A percentile compares a stretch with the other conserved stretches of the same genome.
Evolutionary conservation across 2,113 vertebrate species (phyloP).

Genomic region (Mixornis gularis): DNA sequence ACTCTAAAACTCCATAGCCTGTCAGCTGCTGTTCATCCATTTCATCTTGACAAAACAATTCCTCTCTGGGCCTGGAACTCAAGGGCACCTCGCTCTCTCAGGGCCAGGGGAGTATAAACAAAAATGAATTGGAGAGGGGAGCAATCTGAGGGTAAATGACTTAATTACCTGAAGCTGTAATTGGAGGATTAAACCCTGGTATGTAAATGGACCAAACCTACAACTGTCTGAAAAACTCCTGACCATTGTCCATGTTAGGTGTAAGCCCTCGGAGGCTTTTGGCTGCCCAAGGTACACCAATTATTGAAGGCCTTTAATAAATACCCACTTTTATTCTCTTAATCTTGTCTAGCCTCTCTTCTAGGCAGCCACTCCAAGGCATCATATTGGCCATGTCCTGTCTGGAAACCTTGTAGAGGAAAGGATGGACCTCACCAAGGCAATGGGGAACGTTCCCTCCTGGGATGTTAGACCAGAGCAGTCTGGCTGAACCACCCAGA

Average conservation of each 20-base stretch:
- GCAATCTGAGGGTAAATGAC: neutral
- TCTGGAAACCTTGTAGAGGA: neutral
- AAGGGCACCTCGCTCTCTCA: neutral
- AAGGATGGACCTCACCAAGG: neutral
- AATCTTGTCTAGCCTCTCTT: neutral
- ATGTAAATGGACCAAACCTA: neutral
- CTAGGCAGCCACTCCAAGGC: neutral
- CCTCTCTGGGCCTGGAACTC: neutral
- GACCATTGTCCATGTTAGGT: accelerated
- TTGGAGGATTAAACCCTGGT: neutral
- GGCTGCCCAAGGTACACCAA: neutral
- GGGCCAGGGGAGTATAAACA: neutral
- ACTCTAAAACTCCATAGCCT: neutral
- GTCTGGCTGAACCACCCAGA: neutral
- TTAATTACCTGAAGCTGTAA: neutral
- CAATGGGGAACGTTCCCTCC: accelerated
- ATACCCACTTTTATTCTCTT: neutral
- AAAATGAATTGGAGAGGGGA: neutral
- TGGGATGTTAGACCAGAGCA: neutral
- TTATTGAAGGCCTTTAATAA: neutral
- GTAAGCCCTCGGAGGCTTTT: accelerated
- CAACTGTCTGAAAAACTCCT: neutral
- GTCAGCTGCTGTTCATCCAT: accelerated
- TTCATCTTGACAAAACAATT: neutral
- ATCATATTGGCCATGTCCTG: neutral